Percentiles rank a stretch among this genome's conserved stretches.
Conservation (phyloP, 2,797 vertebrate species). For the Hypotaenidia okinawae region DNA sequence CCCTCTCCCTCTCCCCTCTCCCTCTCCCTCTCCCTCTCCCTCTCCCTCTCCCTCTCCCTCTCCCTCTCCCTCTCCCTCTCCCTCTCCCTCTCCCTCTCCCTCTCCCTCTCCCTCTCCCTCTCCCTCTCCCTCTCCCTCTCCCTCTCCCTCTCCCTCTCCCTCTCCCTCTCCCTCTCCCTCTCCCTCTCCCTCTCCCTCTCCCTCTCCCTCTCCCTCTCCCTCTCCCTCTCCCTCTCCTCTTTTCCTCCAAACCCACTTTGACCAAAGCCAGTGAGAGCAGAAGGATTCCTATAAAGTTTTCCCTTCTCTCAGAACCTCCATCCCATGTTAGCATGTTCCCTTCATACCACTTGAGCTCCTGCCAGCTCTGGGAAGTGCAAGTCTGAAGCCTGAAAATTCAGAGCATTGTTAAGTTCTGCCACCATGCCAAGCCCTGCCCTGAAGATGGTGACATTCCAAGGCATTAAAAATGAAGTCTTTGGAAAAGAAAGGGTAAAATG, state of each 20-base stretch:
- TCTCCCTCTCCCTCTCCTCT: not conserved
- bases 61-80: no score
- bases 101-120: no score
- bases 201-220: no score
- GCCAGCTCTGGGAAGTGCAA: not conserved
- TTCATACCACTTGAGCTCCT: not conserved
- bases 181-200: no score
- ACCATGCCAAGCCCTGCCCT: conserved; percentile 12
- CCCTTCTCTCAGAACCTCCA: not conserved
- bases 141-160: no score
- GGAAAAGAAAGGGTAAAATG: not conserved
- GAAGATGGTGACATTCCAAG: not conserved
- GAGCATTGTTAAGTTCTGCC: not conserved
- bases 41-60: no score
- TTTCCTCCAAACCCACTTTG: not conserved
- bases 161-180: no score
- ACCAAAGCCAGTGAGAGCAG: not conserved
- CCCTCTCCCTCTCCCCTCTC: no score
- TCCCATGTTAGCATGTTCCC: not conserved
- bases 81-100: no score
- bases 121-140: no score
- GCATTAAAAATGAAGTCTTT: not conserved
- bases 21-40: no score
- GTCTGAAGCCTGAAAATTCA: not conserved
- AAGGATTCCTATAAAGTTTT: not conserved